These are phyloP conservation scores for Steinernema hermaphroditum DNA, from an alignment of 2,888 invertebrate genomes.

Conservation along the genomic window DNA sequence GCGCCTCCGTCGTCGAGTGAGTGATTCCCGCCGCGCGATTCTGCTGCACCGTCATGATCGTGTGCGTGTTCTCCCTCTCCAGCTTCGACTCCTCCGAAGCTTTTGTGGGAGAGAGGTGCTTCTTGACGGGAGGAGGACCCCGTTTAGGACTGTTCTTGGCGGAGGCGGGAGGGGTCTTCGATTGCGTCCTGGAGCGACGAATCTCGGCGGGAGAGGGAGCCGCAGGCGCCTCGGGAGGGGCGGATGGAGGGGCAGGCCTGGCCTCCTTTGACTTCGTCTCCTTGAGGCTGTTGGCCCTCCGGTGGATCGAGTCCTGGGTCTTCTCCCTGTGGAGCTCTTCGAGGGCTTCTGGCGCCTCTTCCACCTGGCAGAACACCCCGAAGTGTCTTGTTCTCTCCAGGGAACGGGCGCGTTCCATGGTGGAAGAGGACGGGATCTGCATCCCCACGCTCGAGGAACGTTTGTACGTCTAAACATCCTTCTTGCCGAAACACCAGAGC, in stretches of 20 bases:
- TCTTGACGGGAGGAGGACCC: slow-evolving; percentile 33
- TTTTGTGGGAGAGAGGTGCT: slow-evolving; percentile 2
- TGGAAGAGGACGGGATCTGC: slow-evolving; percentile 33
- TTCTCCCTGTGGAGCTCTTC: slow-evolving; percentile 38
- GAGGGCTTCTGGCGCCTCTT: slow-evolving; percentile 40
- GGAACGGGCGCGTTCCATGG: slow-evolving; percentile 45
- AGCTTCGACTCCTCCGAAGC: slow-evolving; percentile 34
- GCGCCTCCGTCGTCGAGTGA: slow-evolving; percentile 27
- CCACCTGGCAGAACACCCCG: slow-evolving; percentile 33
- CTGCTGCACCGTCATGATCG: slow-evolving; percentile 52
- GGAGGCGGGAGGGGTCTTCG: slow-evolving; percentile 3
- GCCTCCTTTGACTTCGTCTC: slow-evolving; percentile 16
- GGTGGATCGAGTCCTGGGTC: slow-evolving; percentile 8
- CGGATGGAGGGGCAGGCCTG: background rate
- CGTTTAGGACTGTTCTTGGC: slow-evolving; percentile 32
- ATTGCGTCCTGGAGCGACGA: slow-evolving; percentile 29
- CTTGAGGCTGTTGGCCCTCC: slow-evolving; percentile 22
- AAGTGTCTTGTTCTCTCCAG: slow-evolving; percentile 46
- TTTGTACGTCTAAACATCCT: slow-evolving; percentile 52
- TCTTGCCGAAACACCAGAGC: background rate
- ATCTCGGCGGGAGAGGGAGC: background rate
- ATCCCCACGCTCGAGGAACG: slow-evolving; percentile 58
- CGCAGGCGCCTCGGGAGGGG: background rate
- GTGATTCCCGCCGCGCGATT: slow-evolving; percentile 47
- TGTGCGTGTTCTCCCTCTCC: slow-evolving; percentile 60